Evolutionary conservation across 2,888 invertebrate genomes (phyloP), one percentile per base, ranked within the genome.

Genomic region (Cybosia mesomella): DNA sequence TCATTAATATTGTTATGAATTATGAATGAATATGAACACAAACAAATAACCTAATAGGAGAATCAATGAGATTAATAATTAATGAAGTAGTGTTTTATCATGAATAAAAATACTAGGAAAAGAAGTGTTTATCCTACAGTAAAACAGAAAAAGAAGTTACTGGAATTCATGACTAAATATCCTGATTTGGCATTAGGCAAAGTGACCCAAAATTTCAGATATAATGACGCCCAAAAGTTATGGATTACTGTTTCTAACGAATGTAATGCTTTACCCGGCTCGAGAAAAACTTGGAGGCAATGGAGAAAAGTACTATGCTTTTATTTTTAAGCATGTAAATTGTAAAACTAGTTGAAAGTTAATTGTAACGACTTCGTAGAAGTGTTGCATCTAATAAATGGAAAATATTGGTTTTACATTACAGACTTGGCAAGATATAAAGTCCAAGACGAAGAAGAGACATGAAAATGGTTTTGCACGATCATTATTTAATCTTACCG

Each of bases 381-480:
- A 22, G 1, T 22, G 39, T 22, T 32, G 8, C 22, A 24, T 18
- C 1, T 36, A 55, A 36, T 53, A 15, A 36, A 53, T 28, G 22
- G 53, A 15, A 53, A 9, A 15, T 61, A 10, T 34, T 39, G n/a
- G 11, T 28, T 58, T 65, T n/a, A 61, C 0, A 60, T 81, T 90
- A 69, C 87, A 94, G 94, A 92, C 93, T 63, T 94, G 94, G 93
- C 94, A 94, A 81, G 94, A 94, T 79, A 83, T 94, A 39, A 86
- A 88, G 49, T 89, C 89, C 1, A 92, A 93, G 76, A 85, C 87
- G 2, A 94, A 92, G 66, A 92, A 89, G 71, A 83, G 84, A 1
- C 87, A 89, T 67, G 74, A 77, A 70, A 81, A 81, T 21, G 87
- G 88, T 65, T 89, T 88, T 49, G 87, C 87, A 32, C 64, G 88